Conservation (phyloP, 2,797 vertebrate species). For the Botia kubotai region DNA sequence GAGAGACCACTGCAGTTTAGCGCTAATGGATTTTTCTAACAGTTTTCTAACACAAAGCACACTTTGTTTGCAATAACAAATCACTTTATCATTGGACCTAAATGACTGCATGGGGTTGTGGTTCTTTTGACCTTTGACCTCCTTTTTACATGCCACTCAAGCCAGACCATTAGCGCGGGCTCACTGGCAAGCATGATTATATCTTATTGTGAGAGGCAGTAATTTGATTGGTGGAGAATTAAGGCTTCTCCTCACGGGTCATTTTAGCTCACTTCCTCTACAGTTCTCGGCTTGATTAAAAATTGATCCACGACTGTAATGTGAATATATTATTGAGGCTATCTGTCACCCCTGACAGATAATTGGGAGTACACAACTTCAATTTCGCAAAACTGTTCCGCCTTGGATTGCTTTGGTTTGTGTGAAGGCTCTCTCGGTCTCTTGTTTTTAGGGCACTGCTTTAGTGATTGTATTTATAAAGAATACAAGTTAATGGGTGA, state of each 20-base stretch:
- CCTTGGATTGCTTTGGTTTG: slow-evolving; percentile 85
- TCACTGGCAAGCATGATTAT: slow-evolving; percentile 90
- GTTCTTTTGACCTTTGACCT: slow-evolving; percentile 82
- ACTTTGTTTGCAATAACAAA: slow-evolving; percentile 83
- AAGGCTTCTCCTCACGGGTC: slow-evolving; percentile 96
- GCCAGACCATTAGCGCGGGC: slow-evolving; percentile 87
- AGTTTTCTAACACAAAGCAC: slow-evolving; percentile 54
- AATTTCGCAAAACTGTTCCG: slow-evolving; percentile 95
- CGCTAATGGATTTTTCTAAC: slow-evolving; percentile 50
- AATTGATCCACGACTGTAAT: slow-evolving; percentile 99
- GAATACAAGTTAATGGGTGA: background rate
- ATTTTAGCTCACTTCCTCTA: slow-evolving; percentile 99
- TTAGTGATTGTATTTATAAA: slow-evolving; percentile 3
- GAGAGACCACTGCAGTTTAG: slow-evolving; percentile 54
- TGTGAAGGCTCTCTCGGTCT: slow-evolving; percentile 70
- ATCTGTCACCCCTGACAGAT: slow-evolving; percentile 99
- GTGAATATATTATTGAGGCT: slow-evolving; percentile 99
- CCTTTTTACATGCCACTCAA: slow-evolving; percentile 79
- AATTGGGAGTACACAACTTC: slow-evolving; percentile 98
- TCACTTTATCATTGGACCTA: slow-evolving; percentile 89
- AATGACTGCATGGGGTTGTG: slow-evolving; percentile 86
- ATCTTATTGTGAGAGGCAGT: slow-evolving; percentile 91
- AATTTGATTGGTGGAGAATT: slow-evolving; percentile 99
- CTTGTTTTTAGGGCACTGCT: slow-evolving; percentile 17
- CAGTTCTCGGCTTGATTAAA: slow-evolving; percentile 99